phyloP scores from a whole-genome alignment of 1,140 invertebrate species.

The Fopius arisanus region DNA sequence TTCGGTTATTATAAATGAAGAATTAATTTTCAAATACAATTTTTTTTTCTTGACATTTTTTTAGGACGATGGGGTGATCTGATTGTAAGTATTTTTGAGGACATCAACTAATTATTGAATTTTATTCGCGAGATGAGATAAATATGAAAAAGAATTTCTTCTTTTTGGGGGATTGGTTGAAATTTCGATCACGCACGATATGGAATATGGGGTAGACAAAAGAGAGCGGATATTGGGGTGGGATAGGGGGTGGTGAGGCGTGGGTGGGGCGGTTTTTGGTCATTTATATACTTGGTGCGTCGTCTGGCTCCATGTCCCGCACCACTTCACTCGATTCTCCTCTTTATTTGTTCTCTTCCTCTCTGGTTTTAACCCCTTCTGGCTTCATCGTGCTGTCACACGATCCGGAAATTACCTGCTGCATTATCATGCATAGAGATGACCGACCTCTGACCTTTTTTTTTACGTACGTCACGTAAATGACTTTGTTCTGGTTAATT shows the following conservation, averaged over 20 bases:
- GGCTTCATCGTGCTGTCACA: neutral
- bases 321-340: neutral
- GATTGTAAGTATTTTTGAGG: too few relatives aligned
- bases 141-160: neutral
- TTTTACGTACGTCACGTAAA: neutral
- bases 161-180: neutral
- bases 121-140: neutral
- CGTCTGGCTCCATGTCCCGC: slow-evolving; percentile 5
- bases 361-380: slow-evolving; percentile 7
- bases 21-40: too few relatives aligned
- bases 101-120: neutral
- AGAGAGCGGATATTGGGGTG: neutral
- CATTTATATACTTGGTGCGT: slow-evolving; percentile 9
- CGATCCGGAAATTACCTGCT: slow-evolving; percentile 20
- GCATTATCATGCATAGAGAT: slow-evolving; percentile 12
- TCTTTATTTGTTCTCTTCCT: neutral
- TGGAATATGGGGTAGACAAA: slow-evolving; percentile 4
- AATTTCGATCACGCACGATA: slow-evolving; percentile 2
- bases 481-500: neutral
- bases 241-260: neutral
- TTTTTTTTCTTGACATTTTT: too few relatives aligned
- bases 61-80: too few relatives aligned
- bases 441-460: neutral
- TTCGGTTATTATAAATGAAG: too few relatives aligned
- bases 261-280: neutral